Base-by-base conservation (phyloP, 1,140 invertebrate genomes). In the Saccostrea glomerata region DNA sequence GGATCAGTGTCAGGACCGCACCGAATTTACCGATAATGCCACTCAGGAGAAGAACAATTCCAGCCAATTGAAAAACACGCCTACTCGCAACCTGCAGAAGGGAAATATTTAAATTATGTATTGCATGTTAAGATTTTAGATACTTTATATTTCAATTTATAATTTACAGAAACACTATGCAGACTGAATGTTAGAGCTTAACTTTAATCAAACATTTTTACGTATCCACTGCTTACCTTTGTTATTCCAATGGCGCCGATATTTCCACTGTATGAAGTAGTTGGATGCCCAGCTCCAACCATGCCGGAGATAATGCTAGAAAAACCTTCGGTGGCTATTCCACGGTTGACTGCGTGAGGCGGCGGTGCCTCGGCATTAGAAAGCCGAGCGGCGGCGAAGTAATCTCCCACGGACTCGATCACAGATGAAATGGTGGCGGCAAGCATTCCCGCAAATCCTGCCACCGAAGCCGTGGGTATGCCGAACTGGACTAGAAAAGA, bases 331-430 rank as follows among this genome's bases (percentile, higher is more conserved):
- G 97, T 97, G 17, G 96, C 97, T 47, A 98, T 97, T 90, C 94
- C 94, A 66, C 94, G 88, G 87, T 95, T 94, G 9, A 98, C 97
- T 0, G 98, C 98, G 93, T 98, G 97, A 9, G 97, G 94, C 0
- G 98, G 98, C 0, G 98, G 98, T 0, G 97, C 96, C 0, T 97
- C 96, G 0, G 97, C 97, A 23, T 91, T 90, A 86, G 97, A 97
- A 96, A 98, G 97, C 93, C 97, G 96, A 0, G 98, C 97, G 5
- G 97, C 97, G 5, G 98, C 98, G 70, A 97, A 97, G 94, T 98
- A 98, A 94, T 98, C 98, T 91, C 98, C 98, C 85, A 98, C 96
- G 1, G 97, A 98, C 94, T 98, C 98, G 11, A 98, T 97, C 0
- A 97, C 97, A 82, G 97, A 98, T 0, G 97, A 97, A 11, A 98